These are phyloP conservation scores for Euproctis similis DNA, from an alignment of 2,888 invertebrate species.

Conservation along the genomic window DNA sequence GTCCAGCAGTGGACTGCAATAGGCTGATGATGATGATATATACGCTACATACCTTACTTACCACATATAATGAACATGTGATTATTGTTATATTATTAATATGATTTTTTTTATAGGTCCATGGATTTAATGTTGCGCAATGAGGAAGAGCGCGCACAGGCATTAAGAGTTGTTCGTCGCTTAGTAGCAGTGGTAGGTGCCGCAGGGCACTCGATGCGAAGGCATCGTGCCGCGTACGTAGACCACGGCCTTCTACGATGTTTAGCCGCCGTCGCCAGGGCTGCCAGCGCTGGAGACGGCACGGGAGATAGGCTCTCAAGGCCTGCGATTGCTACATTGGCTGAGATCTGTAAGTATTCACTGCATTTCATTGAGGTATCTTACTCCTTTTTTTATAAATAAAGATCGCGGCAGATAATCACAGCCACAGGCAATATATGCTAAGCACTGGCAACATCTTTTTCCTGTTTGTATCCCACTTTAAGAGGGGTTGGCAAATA, in stretches of 20 bases:
- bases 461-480: no score
- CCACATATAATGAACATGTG: no score
- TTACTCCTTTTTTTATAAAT: background rate
- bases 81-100: no score
- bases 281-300: conserved; percentile 83
- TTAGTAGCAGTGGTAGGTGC: conserved; percentile 59
- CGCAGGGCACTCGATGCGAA: conserved; percentile 79
- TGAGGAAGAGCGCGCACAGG: conserved; percentile 94
- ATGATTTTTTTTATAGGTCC: conserved; percentile 79
- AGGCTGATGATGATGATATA: no score
- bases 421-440: no score
- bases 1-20: no score
- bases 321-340: conserved; percentile 89
- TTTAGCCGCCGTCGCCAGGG: conserved; percentile 85
- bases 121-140: conserved; percentile 92
- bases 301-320: conserved; percentile 86
- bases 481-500: no score
- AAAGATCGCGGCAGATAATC: no score
- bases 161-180: conserved; percentile 86
- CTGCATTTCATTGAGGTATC: background rate
- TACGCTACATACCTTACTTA: no score
- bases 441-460: no score
- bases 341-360: conserved; percentile 78
- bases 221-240: conserved; percentile 81
- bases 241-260: conserved; percentile 86